A percentile compares a stretch with the other conserved stretches of the same genome.
Evolutionary conservation across 92 coral and sea anemone genomes (phyloP).

Genomic region (Hydrozoanthus gracilis): DNA sequence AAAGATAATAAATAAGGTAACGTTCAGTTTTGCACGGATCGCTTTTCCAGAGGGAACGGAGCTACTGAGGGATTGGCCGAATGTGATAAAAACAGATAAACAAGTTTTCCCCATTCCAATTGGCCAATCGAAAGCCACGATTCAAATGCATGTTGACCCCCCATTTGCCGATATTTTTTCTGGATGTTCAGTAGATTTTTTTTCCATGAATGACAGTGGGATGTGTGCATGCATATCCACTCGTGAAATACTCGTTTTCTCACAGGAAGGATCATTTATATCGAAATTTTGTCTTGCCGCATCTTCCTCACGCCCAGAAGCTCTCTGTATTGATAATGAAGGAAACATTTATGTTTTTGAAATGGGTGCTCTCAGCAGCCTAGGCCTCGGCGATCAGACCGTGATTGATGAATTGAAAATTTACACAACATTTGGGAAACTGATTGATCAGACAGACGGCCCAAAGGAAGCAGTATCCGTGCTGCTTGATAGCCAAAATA

Average conservation of each 20-base stretch:
- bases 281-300: too few species aligned
- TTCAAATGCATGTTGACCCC: not conserved
- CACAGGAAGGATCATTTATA: not conserved
- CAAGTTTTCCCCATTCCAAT: not conserved
- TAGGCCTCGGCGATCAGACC: too few species aligned
- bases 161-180: too few species aligned
- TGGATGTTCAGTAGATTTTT: not conserved
- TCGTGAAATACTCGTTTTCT: too few species aligned
- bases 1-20: not conserved
- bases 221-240: too few species aligned
- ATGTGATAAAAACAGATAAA: not conserved
- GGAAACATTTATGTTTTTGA: not conserved
- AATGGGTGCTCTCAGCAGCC: too few species aligned
- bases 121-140: not conserved
- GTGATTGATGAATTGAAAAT: too few species aligned
- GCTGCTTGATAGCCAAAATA: not conserved
- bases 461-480: too few species aligned
- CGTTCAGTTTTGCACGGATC: not conserved
- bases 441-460: too few species aligned
- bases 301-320: too few species aligned
- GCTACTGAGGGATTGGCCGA: slow-evolving; percentile 12
- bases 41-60: not conserved
- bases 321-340: not conserved
- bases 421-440: not conserved
- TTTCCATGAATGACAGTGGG: not conserved